Conservation (phyloP, 1,140 invertebrate genomes). For the Mylabris phalerata region DNA sequence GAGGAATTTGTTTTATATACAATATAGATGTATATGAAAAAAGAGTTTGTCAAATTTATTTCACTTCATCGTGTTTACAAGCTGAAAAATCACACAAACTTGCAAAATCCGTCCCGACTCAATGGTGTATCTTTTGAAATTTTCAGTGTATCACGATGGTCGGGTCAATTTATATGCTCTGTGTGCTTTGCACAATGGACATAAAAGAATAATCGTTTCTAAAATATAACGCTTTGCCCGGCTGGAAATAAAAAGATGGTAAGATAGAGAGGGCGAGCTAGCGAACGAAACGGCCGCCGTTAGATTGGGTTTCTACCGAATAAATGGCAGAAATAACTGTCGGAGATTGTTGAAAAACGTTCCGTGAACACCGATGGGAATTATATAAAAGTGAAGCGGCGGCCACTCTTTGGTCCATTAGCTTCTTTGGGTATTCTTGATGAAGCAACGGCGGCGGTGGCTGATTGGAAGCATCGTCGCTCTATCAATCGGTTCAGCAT, state of each 20-base stretch:
- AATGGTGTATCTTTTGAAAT: no score
- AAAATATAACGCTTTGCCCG: conserved; percentile 24
- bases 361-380: conserved; percentile 11
- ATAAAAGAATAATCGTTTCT: conserved; percentile 29
- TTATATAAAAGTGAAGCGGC: conserved; percentile 16
- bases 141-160: not conserved
- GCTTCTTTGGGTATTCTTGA: conserved; percentile 5
- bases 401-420: conserved; percentile 16
- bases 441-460: no score
- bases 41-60: no score
- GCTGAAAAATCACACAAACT: no score
- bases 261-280: conserved; percentile 8
- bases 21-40: no score
- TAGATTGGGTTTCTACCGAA: conserved; percentile 27
- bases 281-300: not conserved
- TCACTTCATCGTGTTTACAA: no score
- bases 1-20: no score
- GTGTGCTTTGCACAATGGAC: conserved; percentile 22
- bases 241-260: conserved; percentile 24
- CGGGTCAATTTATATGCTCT: conserved; percentile 22
- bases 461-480: no score
- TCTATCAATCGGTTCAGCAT: no score
- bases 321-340: conserved; percentile 31
- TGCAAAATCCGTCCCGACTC: no score
- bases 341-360: conserved; percentile 21